Base-by-base conservation (phyloP, 2,888 invertebrate genomes). In the Drosophila cyrtoloma region DNA sequence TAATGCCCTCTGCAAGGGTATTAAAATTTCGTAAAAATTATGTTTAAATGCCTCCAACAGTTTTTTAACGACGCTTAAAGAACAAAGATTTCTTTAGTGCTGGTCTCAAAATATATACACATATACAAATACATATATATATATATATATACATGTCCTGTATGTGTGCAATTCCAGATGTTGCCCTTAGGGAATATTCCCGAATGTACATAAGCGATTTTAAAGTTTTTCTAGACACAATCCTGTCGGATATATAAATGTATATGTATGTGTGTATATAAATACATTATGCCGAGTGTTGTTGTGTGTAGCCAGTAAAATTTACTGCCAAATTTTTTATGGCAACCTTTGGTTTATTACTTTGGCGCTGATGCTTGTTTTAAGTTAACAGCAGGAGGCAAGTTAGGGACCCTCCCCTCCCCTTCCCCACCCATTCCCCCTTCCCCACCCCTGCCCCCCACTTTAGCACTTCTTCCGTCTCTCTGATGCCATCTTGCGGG, bases 281-380 rank as follows among this genome's bases (percentile, higher is more conserved):
- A 77, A 61, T 58, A 65, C 52, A 57, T 67, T 60, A 63, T 79
- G 56, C 35, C 28, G 33, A 62, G 30, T 53, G 51, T 53, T 56
- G 55, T 42, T 47, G 37, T 32, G 30, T 58, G 28, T 28, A 14
- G 39, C n/a, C 51, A 62, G 22, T 55, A 16, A 71, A 67, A 71
- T 69, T 63, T 62, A 71, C 72, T 58, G 69, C 65, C 60, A 75
- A 68, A 67, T 85, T 82, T 82, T 75, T 77, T 77, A 64, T 84
- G 79, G 73, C 84, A 72, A 83, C 71, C 75, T 80, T 81, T 86
- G 71, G 68, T 89, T 89, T 86, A 83, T 89, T 89, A 86, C 81
- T 81, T 78, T 72, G 81, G 75, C 72, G 75, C 72, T 86, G 82
- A 79, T 81, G 84, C 84, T 83, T 83, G 71, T 83, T 80, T 83